These are phyloP conservation scores for Caenorhabditis remanei DNA, from an alignment of 1,140 invertebrate genomes.

Conservation along the genomic window DNA sequence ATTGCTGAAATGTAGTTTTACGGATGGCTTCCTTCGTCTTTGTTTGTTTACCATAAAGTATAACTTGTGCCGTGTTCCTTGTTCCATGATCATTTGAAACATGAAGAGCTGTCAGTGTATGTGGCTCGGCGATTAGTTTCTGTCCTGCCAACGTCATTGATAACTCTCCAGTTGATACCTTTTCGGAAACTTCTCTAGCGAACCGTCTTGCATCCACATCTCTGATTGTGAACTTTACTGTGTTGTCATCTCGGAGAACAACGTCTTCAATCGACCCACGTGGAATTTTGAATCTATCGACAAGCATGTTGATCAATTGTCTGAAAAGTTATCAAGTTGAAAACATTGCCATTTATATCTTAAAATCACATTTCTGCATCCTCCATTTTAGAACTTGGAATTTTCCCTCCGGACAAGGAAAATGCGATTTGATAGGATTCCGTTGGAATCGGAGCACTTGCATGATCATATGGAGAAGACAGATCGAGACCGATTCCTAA, in stretches of 20 bases:
- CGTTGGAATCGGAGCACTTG: slow-evolving; percentile 38
- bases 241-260: slow-evolving; percentile 70
- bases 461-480: slow-evolving; percentile 61
- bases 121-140: slow-evolving; percentile 68
- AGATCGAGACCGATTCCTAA: slow-evolving; percentile 64
- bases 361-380: slow-evolving; percentile 37
- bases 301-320: slow-evolving; percentile 40
- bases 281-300: slow-evolving; percentile 48
- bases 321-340: slow-evolving; percentile 12
- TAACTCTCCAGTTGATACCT: slow-evolving; percentile 64
- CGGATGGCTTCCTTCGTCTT: neutral
- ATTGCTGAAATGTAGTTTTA: slow-evolving; percentile 62
- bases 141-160: slow-evolving; percentile 62
- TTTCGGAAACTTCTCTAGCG: slow-evolving; percentile 69
- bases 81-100: slow-evolving; percentile 57
- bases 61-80: slow-evolving; percentile 27
- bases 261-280: slow-evolving; percentile 44
- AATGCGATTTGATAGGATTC: slow-evolving; percentile 71
- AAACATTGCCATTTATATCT: neutral
- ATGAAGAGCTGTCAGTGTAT: slow-evolving; percentile 67
- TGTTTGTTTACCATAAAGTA: slow-evolving; percentile 65
- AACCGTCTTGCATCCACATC: slow-evolving; percentile 69
- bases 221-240: slow-evolving; percentile 68
- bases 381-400: slow-evolving; percentile 15
- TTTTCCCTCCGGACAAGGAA: slow-evolving; percentile 68